Evolutionary conservation across 1,140 invertebrate species (phyloP).

Genomic region (Scaptomyza hsui): DNA sequence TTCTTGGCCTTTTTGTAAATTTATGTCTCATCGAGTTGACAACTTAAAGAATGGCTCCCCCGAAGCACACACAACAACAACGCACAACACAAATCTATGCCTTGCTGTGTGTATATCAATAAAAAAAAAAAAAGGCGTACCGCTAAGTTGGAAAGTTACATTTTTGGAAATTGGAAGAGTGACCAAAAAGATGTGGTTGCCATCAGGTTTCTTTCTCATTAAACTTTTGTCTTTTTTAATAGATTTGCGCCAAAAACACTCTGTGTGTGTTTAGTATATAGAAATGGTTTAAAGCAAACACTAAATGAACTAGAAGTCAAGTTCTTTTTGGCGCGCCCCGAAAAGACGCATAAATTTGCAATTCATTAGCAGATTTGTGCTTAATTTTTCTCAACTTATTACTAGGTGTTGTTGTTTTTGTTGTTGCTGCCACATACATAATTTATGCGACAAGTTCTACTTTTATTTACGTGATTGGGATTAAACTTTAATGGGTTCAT

Average conservation of each 20-base stretch:
- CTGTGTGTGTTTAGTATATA: constrained; percentile 13
- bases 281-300: constrained; percentile 11
- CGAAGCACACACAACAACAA: constrained; percentile 46
- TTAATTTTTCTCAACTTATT: constrained; percentile 71
- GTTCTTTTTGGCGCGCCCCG: constrained; percentile 77
- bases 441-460: constrained; percentile 80
- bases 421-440: constrained; percentile 59
- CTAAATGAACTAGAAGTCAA: constrained; percentile 80
- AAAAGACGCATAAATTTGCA: constrained; percentile 76
- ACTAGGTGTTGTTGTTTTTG: constrained; percentile 35
- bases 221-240: constrained; percentile 71
- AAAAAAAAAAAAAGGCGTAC: constrained; percentile 82
- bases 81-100: constrained; percentile 21
- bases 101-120: constrained; percentile 52
- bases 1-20: constrained; percentile 75
- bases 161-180: constrained; percentile 75
- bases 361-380: constrained; percentile 73
- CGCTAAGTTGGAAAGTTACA: constrained; percentile 82
- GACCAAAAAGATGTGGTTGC: constrained; percentile 28
- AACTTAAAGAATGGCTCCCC: constrained; percentile 77
- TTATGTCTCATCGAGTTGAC: constrained; percentile 82
- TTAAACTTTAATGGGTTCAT: constrained; percentile 82
- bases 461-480: constrained; percentile 80
- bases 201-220: constrained; percentile 80
- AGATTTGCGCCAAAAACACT: constrained; percentile 57